phyloP scores from a whole-genome alignment of 23 tunicate genomes.

The Styela clava region DNA sequence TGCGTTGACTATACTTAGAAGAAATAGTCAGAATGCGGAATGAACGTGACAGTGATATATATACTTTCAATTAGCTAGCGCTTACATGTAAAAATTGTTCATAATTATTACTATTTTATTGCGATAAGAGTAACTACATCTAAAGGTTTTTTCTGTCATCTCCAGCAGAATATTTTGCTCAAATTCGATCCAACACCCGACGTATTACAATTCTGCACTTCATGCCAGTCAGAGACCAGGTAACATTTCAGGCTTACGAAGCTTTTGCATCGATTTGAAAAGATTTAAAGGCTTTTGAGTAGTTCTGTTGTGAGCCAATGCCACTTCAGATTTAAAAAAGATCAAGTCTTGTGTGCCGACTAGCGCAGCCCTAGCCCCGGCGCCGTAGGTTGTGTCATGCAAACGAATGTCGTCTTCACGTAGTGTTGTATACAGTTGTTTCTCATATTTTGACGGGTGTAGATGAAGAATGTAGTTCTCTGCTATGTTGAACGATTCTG shows the following conservation, averaged over 20 bases:
- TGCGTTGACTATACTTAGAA: no score
- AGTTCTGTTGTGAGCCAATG: background rate
- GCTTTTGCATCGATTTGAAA: background rate
- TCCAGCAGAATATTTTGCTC: no score
- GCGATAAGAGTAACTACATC: no score
- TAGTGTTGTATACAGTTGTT: background rate
- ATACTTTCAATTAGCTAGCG: no score
- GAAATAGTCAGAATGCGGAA: no score
- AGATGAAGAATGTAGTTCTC: slow-evolving; percentile 26
- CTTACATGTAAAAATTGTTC: no score
- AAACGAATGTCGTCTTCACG: background rate
- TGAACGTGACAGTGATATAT: no score
- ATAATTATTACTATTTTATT: no score
- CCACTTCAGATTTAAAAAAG: background rate
- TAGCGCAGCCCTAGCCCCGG: slow-evolving; percentile 28
- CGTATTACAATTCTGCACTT: background rate
- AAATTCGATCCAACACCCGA: no score
- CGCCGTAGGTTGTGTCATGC: slow-evolving; percentile 28
- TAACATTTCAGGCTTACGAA: background rate
- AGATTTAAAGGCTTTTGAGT: background rate
- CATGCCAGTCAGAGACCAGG: background rate
- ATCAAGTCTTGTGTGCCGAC: slow-evolving; percentile 29
- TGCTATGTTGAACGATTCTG: slow-evolving; percentile 15
- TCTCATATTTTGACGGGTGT: slow-evolving; percentile 10
- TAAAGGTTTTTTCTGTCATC: no score